These are phyloP conservation scores for Fabriciana adippe DNA, from an alignment of 2,888 invertebrate species.

Conservation along the genomic window DNA sequence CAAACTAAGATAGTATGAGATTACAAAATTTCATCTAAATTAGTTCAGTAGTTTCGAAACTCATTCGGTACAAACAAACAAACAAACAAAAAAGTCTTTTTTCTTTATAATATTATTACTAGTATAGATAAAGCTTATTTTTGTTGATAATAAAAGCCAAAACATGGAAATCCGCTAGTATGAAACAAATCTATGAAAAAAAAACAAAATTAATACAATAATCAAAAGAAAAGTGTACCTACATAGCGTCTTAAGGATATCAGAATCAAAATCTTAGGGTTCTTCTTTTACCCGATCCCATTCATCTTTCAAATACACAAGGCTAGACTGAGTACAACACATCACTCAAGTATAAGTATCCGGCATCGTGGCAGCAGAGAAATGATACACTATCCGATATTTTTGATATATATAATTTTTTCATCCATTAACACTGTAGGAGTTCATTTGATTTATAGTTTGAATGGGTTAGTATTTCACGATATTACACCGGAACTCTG, in stretches of 20 bases:
- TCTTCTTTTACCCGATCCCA: slow-evolving; percentile 1
- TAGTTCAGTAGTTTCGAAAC: no score
- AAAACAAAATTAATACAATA: no score
- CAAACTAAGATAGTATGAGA: no score
- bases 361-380: slow-evolving; percentile 38
- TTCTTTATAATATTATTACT: no score
- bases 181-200: no score
- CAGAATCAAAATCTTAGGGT: neutral
- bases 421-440: slow-evolving; percentile 7
- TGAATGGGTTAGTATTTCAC: slow-evolving; percentile 8
- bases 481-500: no score
- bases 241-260: neutral
- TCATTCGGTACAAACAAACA: no score
- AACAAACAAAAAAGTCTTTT: no score
- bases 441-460: neutral
- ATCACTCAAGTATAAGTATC: slow-evolving; percentile 36
- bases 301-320: slow-evolving; percentile 18
- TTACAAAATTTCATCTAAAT: no score
- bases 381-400: slow-evolving; percentile 39
- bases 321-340: slow-evolving; percentile 7
- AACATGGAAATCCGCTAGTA: no score
- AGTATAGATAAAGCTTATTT: no score
- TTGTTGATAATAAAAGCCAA: no score
- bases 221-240: neutral
- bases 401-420: slow-evolving; percentile 34